Percentiles rank a stretch among this genome's conserved stretches.
These are phyloP conservation scores for Sus scrofa DNA, from an alignment of 2,113 vertebrate species.

Conservation along the genomic window DNA sequence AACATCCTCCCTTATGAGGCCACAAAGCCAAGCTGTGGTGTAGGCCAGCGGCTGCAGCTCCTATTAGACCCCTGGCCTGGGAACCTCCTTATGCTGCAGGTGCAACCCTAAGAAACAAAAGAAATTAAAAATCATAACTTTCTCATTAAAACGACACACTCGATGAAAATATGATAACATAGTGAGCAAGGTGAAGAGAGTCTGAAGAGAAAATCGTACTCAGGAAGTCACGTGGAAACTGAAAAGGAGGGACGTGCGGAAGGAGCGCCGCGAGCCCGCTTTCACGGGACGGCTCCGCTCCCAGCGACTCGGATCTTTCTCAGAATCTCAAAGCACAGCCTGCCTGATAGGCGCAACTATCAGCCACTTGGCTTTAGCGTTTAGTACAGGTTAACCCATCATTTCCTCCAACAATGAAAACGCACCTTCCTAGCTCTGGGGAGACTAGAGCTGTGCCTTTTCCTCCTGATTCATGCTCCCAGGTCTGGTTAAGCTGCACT, in stretches of 20 bases:
- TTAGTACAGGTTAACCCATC: neutral
- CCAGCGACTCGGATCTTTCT: neutral
- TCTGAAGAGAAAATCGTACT: neutral
- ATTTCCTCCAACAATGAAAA: neutral
- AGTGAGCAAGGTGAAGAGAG: neutral
- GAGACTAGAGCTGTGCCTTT: fast-evolving
- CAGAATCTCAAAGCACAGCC: neutral
- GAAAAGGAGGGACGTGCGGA: neutral
- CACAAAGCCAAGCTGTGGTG: neutral
- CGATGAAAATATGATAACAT: neutral
- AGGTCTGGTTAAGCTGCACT: too few relatives aligned
- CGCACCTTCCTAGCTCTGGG: neutral
- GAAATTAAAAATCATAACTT: neutral
- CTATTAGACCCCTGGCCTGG: too few relatives aligned
- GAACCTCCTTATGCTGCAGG: too few relatives aligned
- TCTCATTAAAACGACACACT: neutral
- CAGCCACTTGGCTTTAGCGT: neutral
- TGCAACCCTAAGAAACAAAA: too few relatives aligned
- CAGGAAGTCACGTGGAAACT: neutral
- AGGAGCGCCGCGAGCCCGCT: fast-evolving
- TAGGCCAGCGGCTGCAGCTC: too few relatives aligned
- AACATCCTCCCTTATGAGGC: neutral
- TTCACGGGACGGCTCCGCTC: neutral
- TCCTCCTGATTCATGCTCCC: fast-evolving
- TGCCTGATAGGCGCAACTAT: neutral